Conservation (phyloP, 2,888 invertebrate species). For the Lepidocyrtoides sp. region DNA sequence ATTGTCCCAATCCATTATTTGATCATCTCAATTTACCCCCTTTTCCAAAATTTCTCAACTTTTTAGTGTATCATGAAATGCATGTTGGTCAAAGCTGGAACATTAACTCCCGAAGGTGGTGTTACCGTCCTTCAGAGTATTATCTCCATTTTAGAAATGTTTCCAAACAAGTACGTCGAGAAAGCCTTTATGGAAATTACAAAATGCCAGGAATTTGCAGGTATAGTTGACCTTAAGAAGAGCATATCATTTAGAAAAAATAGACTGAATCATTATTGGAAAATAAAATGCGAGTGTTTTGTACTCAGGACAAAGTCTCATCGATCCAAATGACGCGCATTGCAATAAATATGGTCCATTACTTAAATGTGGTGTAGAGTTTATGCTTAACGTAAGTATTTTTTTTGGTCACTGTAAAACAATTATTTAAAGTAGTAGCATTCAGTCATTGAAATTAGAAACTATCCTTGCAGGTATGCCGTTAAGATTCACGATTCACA, state of each 20-base stretch:
- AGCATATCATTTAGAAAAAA: background rate
- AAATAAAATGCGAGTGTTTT: no score
- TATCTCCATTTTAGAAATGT: conserved; percentile 66
- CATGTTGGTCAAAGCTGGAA: conserved; percentile 66
- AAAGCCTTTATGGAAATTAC: conserved; percentile 69
- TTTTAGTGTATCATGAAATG: conserved; percentile 77
- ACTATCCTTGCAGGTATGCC: conserved; percentile 3
- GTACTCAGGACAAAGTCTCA: conserved; percentile 11
- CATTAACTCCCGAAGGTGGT: conserved; percentile 49
- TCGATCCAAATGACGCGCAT: conserved; percentile 57
- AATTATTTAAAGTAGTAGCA: background rate
- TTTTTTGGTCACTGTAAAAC: background rate
- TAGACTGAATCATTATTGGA: background rate
- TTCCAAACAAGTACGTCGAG: conserved; percentile 75
- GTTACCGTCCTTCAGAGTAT: conserved; percentile 71
- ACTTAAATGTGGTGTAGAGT: conserved; percentile 72
- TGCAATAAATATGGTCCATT: conserved; percentile 61
- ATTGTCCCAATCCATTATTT: background rate
- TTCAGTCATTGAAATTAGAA: background rate
- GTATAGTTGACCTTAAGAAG: background rate
- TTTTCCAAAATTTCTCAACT: background rate
- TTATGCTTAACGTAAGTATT: conserved; percentile 65
- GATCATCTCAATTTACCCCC: background rate
- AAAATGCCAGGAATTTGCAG: conserved; percentile 75
- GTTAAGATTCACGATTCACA: background rate